Evolutionary conservation across 2,113 vertebrate species (phyloP), one percentile per base, ranked within the genome.

Genomic region (Esox niger): DNA sequence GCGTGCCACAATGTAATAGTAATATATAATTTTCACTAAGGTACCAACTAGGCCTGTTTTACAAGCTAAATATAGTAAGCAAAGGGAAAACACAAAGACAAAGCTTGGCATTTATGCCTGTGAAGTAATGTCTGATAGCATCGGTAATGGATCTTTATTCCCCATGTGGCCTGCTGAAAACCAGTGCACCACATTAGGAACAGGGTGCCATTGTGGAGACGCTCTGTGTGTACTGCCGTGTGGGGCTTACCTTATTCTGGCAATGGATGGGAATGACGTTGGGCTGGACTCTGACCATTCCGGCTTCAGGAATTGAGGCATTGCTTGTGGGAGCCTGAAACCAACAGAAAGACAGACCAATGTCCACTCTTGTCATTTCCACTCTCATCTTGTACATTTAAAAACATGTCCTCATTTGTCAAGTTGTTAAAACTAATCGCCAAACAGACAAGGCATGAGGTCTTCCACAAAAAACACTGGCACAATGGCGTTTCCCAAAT

Each of bases 241-340:
- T 31, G 20, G 6, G 8, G 32, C 82, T 83, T 82, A 98, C 97
- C 95, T 94, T 98, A 79, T 91, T 89, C 56, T 75, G 30, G 65
- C 97, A 99, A 86, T 81, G 62, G 29, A 99, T 89, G 0, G 97
- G 97, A 72, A 99, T 91, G 64, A 94, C 54, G 33, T 88, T 74
- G 0, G 76, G 55, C 29, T 17, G 80, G 1, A 84, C 62, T 66
- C 75, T 92, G 43, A n/a, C 23, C 27, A 26, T 21, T 2, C 89
- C 0, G 3, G 78, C 71, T 0, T 0, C 0, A n/a, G 94, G 93
- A n/a, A 93, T 64, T 0, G 85, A 69, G 0, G 67, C 33, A 8
- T 94, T 94, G 31, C 17, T 38, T 52, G 3, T n/a, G 0, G 92
- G 95, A 77, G 87, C 82, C 96, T 98, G 35, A 71, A 79, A 73